A percentile compares a stretch with the other conserved stretches of the same genome.
phyloP scores from a whole-genome alignment of 53 echinoderm and acorn worm species.

The Crossaster papposus region DNA sequence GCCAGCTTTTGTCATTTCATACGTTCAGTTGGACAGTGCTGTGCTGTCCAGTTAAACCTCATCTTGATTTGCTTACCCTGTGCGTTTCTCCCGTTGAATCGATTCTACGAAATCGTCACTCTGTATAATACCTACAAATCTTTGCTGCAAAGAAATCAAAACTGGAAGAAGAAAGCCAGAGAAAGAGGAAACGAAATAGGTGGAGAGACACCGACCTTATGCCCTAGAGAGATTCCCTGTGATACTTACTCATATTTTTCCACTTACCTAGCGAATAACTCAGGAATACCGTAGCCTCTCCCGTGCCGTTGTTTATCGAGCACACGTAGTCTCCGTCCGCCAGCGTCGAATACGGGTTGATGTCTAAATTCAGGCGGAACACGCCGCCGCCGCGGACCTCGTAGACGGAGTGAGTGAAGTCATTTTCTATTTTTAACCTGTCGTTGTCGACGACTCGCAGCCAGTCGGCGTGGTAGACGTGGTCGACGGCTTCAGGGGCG shows the following conservation, averaged over 20 bases:
- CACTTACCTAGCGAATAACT: conserved; percentile 34
- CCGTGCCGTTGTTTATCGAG: conserved; percentile 46
- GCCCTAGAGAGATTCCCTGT: not conserved
- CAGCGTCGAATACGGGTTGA: not conserved
- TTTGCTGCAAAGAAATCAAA: conserved; percentile 27
- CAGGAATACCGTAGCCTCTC: not conserved
- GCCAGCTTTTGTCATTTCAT: not conserved
- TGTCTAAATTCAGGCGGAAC: conserved; percentile 22
- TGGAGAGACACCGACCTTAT: conserved; percentile 39
- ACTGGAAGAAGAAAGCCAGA: not conserved
- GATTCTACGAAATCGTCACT: not conserved
- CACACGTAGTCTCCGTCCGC: conserved; percentile 32
- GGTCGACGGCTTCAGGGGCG: conserved; percentile 13
- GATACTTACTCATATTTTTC: not conserved
- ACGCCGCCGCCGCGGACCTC: not conserved
- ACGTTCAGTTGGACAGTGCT: not conserved
- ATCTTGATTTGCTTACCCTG: not conserved
- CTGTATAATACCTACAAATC: conserved; percentile 8
- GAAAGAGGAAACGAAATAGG: not conserved
- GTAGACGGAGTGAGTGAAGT: not conserved
- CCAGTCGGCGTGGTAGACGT: conserved; percentile 54
- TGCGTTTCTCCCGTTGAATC: not conserved
- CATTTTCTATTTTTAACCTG: not conserved
- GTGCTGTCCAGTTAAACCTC: not conserved
- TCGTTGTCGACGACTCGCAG: conserved; percentile 4